Evolutionary conservation across 2,113 vertebrate species (phyloP).

Genomic region (Symphodus melops): DNA sequence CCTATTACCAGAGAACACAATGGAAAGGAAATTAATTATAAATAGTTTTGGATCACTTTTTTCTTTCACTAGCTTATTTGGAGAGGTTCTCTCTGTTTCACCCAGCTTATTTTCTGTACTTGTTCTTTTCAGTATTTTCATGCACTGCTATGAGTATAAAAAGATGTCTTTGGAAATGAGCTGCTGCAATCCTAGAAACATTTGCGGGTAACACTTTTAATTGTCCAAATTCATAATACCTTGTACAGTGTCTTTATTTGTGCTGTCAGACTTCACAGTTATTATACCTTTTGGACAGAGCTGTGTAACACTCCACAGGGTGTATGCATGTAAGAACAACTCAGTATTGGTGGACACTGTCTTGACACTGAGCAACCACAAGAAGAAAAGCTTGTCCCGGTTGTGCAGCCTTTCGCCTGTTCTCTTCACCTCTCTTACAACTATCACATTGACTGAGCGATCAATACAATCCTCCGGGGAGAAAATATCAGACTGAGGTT

Average conservation of each 20-base stretch:
- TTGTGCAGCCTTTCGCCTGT: constrained; percentile 13
- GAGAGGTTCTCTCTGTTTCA: no score
- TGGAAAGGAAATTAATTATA: no score
- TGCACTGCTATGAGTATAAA: not conserved
- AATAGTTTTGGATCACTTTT: no score
- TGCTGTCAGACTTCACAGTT: no score
- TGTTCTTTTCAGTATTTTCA: not conserved
- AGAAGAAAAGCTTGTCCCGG: constrained; percentile 15
- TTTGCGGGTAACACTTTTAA: not conserved
- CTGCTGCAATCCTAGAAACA: not conserved
- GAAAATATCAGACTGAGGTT: constrained; percentile 35
- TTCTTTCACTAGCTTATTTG: no score
- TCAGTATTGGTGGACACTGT: not conserved
- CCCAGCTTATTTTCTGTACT: no score
- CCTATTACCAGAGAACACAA: no score
- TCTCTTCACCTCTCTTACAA: constrained; percentile 1
- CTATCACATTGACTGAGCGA: constrained; percentile 41
- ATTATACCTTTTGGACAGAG: no score
- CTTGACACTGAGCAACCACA: not conserved
- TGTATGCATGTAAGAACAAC: not conserved
- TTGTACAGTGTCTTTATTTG: no score
- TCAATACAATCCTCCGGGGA: constrained; percentile 47
- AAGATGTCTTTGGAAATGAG: not conserved
- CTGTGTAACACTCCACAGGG: not conserved
- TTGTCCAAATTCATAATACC: not conserved